Evolutionary conservation across 37 sponge, comb jelly and placozoan species (phyloP).

Genomic region (Axinella damicornis): DNA sequence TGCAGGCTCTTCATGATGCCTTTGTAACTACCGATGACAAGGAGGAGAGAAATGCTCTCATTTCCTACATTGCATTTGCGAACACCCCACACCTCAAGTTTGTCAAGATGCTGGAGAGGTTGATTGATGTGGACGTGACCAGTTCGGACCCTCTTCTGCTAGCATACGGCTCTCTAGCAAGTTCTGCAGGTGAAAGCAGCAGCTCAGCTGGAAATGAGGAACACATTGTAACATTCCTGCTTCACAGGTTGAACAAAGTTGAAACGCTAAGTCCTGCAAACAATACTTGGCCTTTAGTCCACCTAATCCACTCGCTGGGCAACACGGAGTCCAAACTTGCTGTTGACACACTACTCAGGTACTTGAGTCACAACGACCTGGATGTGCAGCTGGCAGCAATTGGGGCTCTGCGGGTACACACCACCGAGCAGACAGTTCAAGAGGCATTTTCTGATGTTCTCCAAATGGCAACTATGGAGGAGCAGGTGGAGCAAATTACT

Average conservation of each 20-base stretch:
- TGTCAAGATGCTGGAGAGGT: slow-evolving; percentile 14
- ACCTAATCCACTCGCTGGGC: slow-evolving; percentile 50
- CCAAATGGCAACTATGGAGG: neutral
- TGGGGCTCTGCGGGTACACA: slow-evolving; percentile 27
- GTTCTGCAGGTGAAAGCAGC: neutral
- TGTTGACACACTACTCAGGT: slow-evolving; percentile 16
- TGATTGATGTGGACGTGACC: neutral
- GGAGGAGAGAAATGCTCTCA: slow-evolving; percentile 17
- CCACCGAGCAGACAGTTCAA: slow-evolving; percentile 15
- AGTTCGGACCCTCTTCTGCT: slow-evolving; percentile 32
- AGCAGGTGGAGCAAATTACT: neutral
- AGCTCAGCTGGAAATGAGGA: neutral
- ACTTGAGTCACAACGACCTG: slow-evolving; percentile 32
- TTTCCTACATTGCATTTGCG: slow-evolving; percentile 16
- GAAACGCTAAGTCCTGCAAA: neutral
- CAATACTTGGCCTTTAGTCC: slow-evolving; percentile 11
- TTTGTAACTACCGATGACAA: neutral
- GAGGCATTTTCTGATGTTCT: neutral
- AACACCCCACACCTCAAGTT: slow-evolving; percentile 13
- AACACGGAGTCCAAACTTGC: slow-evolving; percentile 50
- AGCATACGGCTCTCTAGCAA: slow-evolving; percentile 43
- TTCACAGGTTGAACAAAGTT: slow-evolving; percentile 6
- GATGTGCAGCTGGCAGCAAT: slow-evolving; percentile 50
- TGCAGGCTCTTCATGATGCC: slow-evolving; percentile 24
- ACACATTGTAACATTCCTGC: slow-evolving; percentile 16